These are phyloP conservation scores for Hyperopisus bebe DNA, from an alignment of 2,113 vertebrate genomes.

Conservation along the genomic window DNA sequence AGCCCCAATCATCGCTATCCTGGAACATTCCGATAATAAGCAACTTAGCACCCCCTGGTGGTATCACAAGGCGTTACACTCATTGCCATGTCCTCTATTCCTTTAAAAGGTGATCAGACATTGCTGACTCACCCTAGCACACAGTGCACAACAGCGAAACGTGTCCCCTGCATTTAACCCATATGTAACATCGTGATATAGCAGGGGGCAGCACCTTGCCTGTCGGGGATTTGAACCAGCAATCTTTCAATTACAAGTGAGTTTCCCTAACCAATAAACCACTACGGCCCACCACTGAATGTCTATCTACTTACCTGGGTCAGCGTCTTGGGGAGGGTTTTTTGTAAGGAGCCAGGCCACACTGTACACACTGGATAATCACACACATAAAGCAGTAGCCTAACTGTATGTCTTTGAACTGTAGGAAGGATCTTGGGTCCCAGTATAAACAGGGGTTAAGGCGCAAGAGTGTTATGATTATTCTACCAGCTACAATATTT, in stretches of 20 bases:
- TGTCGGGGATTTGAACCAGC: no score
- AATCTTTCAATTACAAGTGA: no score
- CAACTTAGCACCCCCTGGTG: background rate
- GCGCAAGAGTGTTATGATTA: background rate
- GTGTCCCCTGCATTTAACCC: no score
- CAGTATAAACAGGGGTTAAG: background rate
- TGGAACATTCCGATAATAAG: background rate
- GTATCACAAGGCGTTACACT: background rate
- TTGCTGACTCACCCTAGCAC: no score
- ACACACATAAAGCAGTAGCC: background rate
- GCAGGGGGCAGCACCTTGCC: no score
- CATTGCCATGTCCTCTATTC: background rate
- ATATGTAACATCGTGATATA: no score
- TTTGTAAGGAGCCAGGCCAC: background rate
- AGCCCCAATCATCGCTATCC: background rate
- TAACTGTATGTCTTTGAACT: background rate
- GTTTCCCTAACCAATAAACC: no score
- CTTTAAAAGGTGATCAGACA: background rate
- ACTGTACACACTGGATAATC: no score
- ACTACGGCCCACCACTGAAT: background rate
- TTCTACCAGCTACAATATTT: background rate
- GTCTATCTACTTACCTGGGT: background rate
- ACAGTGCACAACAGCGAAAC: no score
- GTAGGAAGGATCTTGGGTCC: background rate
- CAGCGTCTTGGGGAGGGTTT: background rate